A percentile compares a stretch with the other conserved stretches of the same genome.
phyloP scores from a whole-genome alignment of 30 jellyfish, hydroid and myxozoan species.

The Hydra vulgaris region DNA sequence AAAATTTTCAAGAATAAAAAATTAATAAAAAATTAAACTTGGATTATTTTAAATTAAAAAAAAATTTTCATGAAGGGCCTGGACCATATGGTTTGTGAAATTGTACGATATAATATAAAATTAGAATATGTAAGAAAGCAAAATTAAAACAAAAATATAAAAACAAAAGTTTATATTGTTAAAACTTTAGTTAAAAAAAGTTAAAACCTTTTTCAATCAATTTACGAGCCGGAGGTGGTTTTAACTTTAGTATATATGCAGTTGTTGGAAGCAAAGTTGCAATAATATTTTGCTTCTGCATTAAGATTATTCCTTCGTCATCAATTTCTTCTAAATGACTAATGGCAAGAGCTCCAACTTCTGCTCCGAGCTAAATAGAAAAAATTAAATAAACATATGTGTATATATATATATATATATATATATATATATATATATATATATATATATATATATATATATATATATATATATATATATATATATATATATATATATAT shows the following conservation, averaged over 20 bases:
- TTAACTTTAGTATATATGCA: constrained; percentile 60
- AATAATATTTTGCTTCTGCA: constrained; percentile 54
- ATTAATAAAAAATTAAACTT: no score
- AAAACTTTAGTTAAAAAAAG: no score
- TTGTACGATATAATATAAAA: no score
- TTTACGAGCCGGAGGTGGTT: constrained; percentile 89
- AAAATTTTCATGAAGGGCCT: no score
- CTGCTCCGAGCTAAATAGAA: constrained; percentile 70
- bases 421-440: constrained; percentile 29
- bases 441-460: no score
- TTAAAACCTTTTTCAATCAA: constrained; percentile 92
- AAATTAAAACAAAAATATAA: no score
- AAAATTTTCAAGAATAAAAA: no score
- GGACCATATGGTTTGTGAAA: no score
- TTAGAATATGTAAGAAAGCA: no score
- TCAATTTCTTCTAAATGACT: constrained; percentile 91
- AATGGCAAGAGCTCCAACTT: constrained; percentile 71
- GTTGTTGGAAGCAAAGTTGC: constrained; percentile 89
- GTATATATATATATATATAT: constrained; percentile 7
- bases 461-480: constrained; percentile 1
- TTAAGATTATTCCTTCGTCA: constrained; percentile 66
- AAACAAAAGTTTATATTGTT: no score
- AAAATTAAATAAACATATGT: neutral
- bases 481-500: constrained; percentile 8
- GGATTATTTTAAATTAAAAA: no score